Evolutionary conservation across 2,113 vertebrate species (phyloP).

Genomic region (Saccopteryx bilineata): DNA sequence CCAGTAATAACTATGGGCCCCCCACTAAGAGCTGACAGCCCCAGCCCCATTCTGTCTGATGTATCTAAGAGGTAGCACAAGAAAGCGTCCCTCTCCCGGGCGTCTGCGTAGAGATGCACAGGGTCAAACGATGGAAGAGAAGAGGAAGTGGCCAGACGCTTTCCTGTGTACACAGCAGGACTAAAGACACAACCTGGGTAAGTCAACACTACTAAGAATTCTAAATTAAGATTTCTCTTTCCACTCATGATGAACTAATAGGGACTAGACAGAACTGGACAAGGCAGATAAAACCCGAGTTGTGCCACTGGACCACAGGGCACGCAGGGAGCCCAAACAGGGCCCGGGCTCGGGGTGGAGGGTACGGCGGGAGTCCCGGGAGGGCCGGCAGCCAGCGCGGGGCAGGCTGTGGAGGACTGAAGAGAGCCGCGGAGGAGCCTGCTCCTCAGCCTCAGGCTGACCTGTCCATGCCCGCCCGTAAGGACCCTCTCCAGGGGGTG

Average conservation of each 20-base stretch:
- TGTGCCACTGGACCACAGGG: not conserved
- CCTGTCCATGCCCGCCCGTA: no score
- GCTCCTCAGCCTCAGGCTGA: no score
- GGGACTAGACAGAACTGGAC: not conserved
- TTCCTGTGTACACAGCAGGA: no score
- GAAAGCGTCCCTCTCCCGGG: no score
- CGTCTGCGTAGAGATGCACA: not conserved
- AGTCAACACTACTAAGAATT: not conserved
- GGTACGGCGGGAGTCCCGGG: no score
- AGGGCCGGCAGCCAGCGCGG: no score
- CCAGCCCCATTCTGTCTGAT: rapidly evolving
- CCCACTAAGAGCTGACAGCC: not conserved
- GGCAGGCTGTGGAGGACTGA: no score
- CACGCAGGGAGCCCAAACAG: no score
- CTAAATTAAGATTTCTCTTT: not conserved
- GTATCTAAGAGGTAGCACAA: not conserved
- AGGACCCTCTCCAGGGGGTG: no score
- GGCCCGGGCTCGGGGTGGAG: no score
- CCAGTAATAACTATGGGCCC: not conserved
- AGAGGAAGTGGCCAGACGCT: not conserved
- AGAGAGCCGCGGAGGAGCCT: no score
- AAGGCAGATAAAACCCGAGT: not conserved
- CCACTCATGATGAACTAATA: not conserved
- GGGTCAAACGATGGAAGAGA: not conserved
- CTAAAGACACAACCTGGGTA: not conserved